phyloP scores from a whole-genome alignment of 2,113 vertebrate species.

The Athene noctua region DNA sequence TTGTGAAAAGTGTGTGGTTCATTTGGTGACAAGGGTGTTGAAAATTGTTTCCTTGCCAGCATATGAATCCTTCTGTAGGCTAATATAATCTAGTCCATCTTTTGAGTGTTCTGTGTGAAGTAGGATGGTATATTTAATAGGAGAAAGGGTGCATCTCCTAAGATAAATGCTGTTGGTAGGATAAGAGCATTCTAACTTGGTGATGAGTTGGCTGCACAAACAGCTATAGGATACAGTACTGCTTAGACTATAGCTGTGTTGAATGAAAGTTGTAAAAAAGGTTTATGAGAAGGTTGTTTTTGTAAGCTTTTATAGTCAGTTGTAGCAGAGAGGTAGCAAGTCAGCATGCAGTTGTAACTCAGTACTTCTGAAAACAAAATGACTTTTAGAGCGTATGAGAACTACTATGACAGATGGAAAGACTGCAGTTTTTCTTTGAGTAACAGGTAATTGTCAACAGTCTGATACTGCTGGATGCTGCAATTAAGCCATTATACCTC shows the following conservation, averaged over 20 bases:
- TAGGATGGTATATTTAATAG: background rate
- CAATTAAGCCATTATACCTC: background rate
- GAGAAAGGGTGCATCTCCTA: background rate
- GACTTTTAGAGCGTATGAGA: conserved; percentile 18
- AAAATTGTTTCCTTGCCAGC: background rate
- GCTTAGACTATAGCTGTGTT: background rate
- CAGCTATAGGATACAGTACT: background rate
- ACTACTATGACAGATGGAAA: conserved; percentile 23
- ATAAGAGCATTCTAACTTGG: background rate
- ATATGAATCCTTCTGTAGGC: background rate
- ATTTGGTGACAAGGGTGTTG: background rate
- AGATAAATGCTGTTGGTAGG: background rate
- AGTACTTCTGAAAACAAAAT: conserved; percentile 8
- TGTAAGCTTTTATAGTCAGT: background rate
- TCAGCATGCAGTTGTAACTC: background rate
- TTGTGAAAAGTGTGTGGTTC: background rate
- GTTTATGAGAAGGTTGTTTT: background rate
- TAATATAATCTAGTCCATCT: background rate
- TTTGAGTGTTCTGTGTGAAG: background rate
- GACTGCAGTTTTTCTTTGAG: conserved; percentile 5
- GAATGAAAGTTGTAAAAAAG: background rate
- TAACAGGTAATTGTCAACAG: background rate
- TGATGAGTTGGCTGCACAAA: background rate
- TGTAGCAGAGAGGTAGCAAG: background rate
- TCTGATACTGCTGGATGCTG: background rate